Conservation (phyloP, 1,140 invertebrate genomes). For the Heliothis subflexa region DNA sequence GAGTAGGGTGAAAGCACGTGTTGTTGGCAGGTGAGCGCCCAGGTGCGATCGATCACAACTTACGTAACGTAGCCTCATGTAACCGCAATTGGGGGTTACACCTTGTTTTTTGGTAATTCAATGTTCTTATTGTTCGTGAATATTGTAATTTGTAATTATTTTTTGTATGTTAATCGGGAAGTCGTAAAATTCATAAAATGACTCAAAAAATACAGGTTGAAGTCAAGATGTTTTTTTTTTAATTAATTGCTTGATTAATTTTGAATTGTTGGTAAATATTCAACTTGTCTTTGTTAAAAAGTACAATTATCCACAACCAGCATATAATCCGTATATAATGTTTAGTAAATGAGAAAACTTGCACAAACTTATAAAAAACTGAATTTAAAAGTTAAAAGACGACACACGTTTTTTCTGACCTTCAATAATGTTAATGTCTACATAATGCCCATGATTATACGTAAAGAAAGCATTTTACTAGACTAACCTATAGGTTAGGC, state of each 20-base stretch:
- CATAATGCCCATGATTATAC: background rate
- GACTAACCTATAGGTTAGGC: background rate
- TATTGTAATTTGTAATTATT: constrained; percentile 26
- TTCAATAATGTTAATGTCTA: background rate
- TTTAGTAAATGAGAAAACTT: background rate
- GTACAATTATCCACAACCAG: background rate
- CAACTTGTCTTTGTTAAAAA: background rate
- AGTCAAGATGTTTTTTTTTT: no score
- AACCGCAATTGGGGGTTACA: constrained; percentile 29
- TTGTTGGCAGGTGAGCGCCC: constrained; percentile 51
- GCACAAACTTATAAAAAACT: no score
- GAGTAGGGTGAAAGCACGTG: constrained; percentile 47
- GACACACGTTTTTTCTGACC: background rate
- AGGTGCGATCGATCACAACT: constrained; percentile 54
- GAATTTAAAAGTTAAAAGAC: background rate
- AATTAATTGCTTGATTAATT: no score
- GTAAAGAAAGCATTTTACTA: constrained; percentile 5
- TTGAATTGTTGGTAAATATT: no score
- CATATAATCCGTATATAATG: background rate
- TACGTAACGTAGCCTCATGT: constrained; percentile 46
- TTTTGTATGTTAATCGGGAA: background rate
- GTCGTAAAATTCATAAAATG: background rate
- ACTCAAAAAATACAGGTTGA: no score
- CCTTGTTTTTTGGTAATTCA: constrained; percentile 42
- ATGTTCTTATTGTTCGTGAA: background rate